Conservation (phyloP, 2,113 vertebrate species). For the Urocitellus parryii region DNA sequence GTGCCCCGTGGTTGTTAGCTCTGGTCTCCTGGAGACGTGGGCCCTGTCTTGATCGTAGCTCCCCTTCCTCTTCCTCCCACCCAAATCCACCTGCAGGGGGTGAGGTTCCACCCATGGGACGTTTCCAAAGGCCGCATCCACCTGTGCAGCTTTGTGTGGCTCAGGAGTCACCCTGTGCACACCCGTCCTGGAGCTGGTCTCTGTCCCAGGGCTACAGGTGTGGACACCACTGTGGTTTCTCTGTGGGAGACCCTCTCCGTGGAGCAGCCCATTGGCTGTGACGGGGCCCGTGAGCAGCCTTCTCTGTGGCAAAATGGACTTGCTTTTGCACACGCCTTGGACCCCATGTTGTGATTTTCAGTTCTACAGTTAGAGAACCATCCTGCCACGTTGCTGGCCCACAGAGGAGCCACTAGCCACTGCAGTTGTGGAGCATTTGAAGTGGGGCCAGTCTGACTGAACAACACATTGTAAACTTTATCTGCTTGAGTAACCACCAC, state of each 20-base stretch:
- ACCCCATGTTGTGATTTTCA: neutral
- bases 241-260: neutral
- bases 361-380: neutral
- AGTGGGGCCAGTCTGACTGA: neutral
- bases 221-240: neutral
- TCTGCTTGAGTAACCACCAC: neutral
- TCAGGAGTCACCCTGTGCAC: neutral
- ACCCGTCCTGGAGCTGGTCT: accelerated
- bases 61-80: neutral
- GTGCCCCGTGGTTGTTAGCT: neutral
- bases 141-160: too few relatives aligned
- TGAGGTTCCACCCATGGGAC: neutral
- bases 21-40: neutral
- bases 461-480: neutral
- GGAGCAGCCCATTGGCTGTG: neutral
- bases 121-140: accelerated
- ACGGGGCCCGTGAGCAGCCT: neutral
- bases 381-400: neutral
- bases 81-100: neutral
- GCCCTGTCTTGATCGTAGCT: neutral
- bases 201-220: neutral
- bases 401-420: neutral
- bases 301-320: neutral
- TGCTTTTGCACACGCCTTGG: neutral
- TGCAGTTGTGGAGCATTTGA: neutral